Evolutionary conservation across 2,113 vertebrate species (phyloP), one percentile per base, ranked within the genome.

Genomic region (Oncorhynchus mykiss): DNA sequence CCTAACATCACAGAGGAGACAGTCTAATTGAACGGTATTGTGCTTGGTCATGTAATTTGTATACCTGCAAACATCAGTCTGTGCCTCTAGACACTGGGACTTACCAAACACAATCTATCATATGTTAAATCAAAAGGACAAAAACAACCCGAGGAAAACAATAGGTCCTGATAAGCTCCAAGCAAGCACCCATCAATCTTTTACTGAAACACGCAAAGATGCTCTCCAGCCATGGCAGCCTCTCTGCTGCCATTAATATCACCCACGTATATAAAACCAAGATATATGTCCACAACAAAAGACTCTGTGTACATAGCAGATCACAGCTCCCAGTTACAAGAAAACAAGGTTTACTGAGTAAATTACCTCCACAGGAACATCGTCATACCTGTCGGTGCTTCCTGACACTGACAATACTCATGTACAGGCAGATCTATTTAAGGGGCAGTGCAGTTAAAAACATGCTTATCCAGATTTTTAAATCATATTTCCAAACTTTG

Each of bases 221-320:
- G 66, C 9, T 8, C 57, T 49, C 45, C 24, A 67, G 18, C 49
- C 39, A 62, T 31, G 25, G 22, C 48, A 75, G 74, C 13, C 8
- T 48, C 39, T 70, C 27, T 49, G 45, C 49, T 71, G 48, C 75
- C 66, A 31, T 78, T 24, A 65, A 78, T 48, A 71, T 69, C 65
- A 57, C 45, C 64, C 65, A 77, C 4, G 22, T 54, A 70, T 65
- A 60, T 51, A 48, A 75, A 78, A 66, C 6, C 31, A 16, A 70
- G 67, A 80, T 78, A 39, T 51, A 78, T n/a, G 54, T 29, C 13
- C 49, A 39, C 74, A 66, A 78, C 24, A 69, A 73, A 12, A 48
- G 45, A 69, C 22, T 20, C 3, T 77, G 73, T 72, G 48, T 68
- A 70, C 67, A 74, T 48, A 12, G 62, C 62, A 72, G 69, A 76